Conservation (phyloP, 2,888 invertebrate genomes). For the Coenonympha arcania region DNA sequence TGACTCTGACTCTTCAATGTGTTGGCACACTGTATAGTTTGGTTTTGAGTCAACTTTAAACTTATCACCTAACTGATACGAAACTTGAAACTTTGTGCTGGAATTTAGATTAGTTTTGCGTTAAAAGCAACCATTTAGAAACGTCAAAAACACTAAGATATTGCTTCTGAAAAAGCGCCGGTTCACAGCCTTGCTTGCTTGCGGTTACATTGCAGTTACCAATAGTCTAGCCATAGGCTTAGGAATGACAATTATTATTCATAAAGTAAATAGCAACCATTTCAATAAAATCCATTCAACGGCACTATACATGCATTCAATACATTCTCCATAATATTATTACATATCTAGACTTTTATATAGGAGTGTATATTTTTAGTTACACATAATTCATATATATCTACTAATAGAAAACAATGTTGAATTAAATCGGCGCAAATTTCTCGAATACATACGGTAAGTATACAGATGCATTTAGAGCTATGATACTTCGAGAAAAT, state of each 20-base stretch:
- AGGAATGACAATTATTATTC: slow-evolving; percentile 65
- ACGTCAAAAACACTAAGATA: neutral
- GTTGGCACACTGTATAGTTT: too few relatives aligned
- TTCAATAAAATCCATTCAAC: slow-evolving; percentile 21
- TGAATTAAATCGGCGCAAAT: too few relatives aligned
- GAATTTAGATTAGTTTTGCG: too few relatives aligned
- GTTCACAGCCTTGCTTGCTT: slow-evolving; percentile 71
- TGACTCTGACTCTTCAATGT: too few relatives aligned
- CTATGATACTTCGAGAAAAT: too few relatives aligned
- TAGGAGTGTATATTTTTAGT: slow-evolving; percentile 14
- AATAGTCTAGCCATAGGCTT: slow-evolving; percentile 54
- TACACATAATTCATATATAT: neutral
- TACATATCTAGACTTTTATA: slow-evolving; percentile 14
- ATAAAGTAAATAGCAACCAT: slow-evolving; percentile 38
- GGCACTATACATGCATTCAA: slow-evolving; percentile 3
- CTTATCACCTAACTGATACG: too few relatives aligned
- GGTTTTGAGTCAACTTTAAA: too few relatives aligned
- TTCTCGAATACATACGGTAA: too few relatives aligned
- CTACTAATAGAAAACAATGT: slow-evolving; percentile 5
- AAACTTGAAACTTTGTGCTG: too few relatives aligned
- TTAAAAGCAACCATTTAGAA: slow-evolving; percentile 1
- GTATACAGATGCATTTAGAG: too few relatives aligned
- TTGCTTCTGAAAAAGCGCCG: slow-evolving; percentile 41
- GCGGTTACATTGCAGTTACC: slow-evolving; percentile 54
- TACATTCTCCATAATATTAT: slow-evolving; percentile 10